A percentile compares a stretch with the other conserved stretches of the same genome.
phyloP scores from a whole-genome alignment of 2,888 invertebrate species.

The Chironomus tentans region DNA sequence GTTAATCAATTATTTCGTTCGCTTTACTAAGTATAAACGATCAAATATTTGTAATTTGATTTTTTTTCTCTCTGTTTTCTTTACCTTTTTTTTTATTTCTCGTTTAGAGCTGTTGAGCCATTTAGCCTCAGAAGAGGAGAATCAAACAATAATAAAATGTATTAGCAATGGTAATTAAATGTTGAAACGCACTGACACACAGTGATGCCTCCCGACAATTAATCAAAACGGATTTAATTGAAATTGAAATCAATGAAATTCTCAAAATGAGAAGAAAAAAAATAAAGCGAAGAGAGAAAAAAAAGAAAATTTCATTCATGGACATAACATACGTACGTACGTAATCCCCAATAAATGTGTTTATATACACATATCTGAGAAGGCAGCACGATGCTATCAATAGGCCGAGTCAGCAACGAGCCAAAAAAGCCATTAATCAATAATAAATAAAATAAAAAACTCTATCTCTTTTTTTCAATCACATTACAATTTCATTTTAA shows the following conservation, averaged over 20 bases:
- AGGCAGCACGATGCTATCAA: slow-evolving; percentile 6
- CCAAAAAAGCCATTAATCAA: slow-evolving; percentile 25
- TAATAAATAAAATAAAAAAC: slow-evolving; percentile 20
- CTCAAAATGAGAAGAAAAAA: neutral
- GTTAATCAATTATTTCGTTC: slow-evolving; percentile 14
- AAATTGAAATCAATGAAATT: slow-evolving; percentile 19
- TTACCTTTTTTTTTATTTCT: neutral
- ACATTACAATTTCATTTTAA: slow-evolving; percentile 26
- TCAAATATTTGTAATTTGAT: slow-evolving; percentile 15
- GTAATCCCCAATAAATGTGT: neutral
- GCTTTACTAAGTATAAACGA: neutral
- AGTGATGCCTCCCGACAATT: slow-evolving; percentile 21
- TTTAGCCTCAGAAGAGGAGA: neutral
- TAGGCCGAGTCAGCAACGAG: slow-evolving; percentile 14
- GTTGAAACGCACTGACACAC: slow-evolving; percentile 10
- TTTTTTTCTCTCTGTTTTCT: neutral
- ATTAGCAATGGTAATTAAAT: slow-evolving; percentile 18
- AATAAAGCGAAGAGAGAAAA: neutral
- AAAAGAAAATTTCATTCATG: slow-evolving; percentile 20
- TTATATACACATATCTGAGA: neutral
- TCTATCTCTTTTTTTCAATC: slow-evolving; percentile 23
- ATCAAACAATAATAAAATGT: neutral
- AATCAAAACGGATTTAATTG: slow-evolving; percentile 20
- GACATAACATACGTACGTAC: neutral
- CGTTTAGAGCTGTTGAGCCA: neutral